Conservation (phyloP, 1,140 invertebrate genomes). For the Drosophila dunni region DNA sequence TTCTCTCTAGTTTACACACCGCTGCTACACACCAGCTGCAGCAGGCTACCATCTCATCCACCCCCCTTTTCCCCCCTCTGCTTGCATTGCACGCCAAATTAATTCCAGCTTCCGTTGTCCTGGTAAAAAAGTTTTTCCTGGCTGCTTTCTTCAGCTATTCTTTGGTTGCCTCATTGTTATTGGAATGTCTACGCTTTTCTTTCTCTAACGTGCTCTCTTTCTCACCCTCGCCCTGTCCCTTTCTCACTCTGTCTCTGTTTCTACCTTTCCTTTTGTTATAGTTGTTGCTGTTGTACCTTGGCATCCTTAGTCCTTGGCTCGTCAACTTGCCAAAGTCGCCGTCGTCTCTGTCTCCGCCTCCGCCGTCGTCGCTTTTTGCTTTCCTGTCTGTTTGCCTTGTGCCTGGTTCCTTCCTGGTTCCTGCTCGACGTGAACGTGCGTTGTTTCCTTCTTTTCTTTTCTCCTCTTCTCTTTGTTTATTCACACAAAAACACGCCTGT, state of each 20-base stretch:
- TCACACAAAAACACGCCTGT: constrained; percentile 21
- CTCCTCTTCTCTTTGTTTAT: too few species aligned
- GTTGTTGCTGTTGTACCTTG: constrained; percentile 70
- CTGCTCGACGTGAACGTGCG: constrained; percentile 75
- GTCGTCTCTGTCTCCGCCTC: constrained; percentile 5
- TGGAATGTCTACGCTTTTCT: constrained; percentile 60
- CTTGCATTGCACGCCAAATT: constrained; percentile 38
- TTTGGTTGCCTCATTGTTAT: constrained; percentile 65
- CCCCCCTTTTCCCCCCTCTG: too few species aligned
- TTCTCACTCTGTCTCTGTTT: background rate
- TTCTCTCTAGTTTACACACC: background rate
- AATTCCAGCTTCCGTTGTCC: constrained; percentile 48
- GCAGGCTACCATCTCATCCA: background rate
- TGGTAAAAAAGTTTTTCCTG: constrained; percentile 41
- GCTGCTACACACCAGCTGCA: too few species aligned
- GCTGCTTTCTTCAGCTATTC: constrained; percentile 35
- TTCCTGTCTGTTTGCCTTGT: constrained; percentile 72
- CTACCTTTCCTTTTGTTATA: constrained; percentile 57
- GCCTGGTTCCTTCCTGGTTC: constrained; percentile 77
- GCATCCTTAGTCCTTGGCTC: constrained; percentile 68
- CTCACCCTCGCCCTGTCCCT: background rate
- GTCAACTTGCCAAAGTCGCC: constrained; percentile 35
- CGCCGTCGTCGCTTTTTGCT: constrained; percentile 49
- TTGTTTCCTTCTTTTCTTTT: constrained; percentile 58
- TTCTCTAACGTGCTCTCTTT: constrained; percentile 15